Conservation (phyloP, 1,140 invertebrate genomes). For the Drosophila equinoxialis region DNA sequence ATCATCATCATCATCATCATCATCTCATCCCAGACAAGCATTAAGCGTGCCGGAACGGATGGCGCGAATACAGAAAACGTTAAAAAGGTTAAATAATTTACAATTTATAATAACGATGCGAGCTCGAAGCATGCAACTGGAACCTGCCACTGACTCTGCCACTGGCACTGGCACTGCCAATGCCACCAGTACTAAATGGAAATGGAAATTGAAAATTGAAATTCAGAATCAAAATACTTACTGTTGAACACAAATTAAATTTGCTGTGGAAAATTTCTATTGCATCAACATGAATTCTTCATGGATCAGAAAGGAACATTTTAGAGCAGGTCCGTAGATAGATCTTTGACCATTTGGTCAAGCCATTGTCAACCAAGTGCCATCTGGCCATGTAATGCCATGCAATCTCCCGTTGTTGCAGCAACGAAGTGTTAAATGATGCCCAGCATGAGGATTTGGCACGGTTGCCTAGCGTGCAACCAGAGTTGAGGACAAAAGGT, state of each 20-base stretch:
- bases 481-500: constrained; percentile 35
- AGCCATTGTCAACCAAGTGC: constrained; percentile 11
- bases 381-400: constrained; percentile 38
- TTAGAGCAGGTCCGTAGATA: background rate
- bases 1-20: background rate
- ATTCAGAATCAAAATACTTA: background rate
- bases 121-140: constrained; percentile 23
- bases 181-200: background rate
- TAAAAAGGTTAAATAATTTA: constrained; percentile 56
- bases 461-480: constrained; percentile 73
- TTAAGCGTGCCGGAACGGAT: constrained; percentile 45
- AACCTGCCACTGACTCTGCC: background rate
- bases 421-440: constrained; percentile 70
- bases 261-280: constrained; percentile 55
- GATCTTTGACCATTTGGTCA: constrained; percentile 39
- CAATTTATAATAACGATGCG: constrained; percentile 53
- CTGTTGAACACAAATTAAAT: background rate
- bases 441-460: constrained; percentile 64
- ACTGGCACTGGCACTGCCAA: background rate
- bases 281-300: constrained; percentile 63
- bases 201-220: background rate
- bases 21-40: background rate
- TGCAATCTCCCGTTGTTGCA: constrained; percentile 58
- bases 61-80: constrained; percentile 36
- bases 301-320: constrained; percentile 42